Conservation (phyloP, 2,113 vertebrate species). For the Scatophagus argus region DNA sequence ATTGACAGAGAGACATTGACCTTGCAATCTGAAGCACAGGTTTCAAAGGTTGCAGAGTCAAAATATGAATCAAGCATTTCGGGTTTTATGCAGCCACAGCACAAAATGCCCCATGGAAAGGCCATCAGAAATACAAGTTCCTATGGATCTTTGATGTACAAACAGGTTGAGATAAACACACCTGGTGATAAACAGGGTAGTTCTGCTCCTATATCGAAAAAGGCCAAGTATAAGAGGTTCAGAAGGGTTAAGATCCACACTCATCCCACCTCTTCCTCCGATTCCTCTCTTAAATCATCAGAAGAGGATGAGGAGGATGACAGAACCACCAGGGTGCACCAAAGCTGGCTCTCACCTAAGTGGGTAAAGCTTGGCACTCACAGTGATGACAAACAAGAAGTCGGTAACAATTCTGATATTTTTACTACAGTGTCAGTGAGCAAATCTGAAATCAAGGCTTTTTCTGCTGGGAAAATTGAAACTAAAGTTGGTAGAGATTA, state of each 20-base stretch:
- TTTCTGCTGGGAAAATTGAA: slow-evolving; percentile 12
- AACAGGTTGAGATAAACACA: slow-evolving; percentile 21
- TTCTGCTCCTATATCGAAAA: slow-evolving; percentile 51
- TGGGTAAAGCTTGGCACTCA: slow-evolving; percentile 42
- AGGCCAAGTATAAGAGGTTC: slow-evolving; percentile 74
- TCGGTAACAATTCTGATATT: slow-evolving; percentile 1
- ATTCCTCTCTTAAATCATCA: slow-evolving; percentile 79
- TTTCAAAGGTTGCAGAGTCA: background rate
- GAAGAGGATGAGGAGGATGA: slow-evolving; percentile 75
- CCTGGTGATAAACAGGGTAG: background rate
- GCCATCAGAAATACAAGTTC: slow-evolving; percentile 1
- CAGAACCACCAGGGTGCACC: slow-evolving; percentile 23
- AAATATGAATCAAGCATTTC: slow-evolving; percentile 13
- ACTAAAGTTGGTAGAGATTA: slow-evolving; percentile 16
- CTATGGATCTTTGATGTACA: slow-evolving; percentile 17
- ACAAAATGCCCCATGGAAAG: slow-evolving; percentile 20
- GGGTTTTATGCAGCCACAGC: background rate
- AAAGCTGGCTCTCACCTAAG: slow-evolving; percentile 36
- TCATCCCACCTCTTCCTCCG: slow-evolving; percentile 69
- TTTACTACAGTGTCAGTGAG: background rate
- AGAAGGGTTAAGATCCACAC: slow-evolving; percentile 71
- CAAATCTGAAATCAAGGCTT: slow-evolving; percentile 21
- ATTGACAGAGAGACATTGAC: slow-evolving; percentile 6
- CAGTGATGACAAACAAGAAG: slow-evolving; percentile 22
- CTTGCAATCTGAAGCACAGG: background rate